Evolutionary conservation across 2,113 vertebrate genomes (phyloP), one percentile per base, ranked within the genome.

Genomic region (Petaurus breviceps): DNA sequence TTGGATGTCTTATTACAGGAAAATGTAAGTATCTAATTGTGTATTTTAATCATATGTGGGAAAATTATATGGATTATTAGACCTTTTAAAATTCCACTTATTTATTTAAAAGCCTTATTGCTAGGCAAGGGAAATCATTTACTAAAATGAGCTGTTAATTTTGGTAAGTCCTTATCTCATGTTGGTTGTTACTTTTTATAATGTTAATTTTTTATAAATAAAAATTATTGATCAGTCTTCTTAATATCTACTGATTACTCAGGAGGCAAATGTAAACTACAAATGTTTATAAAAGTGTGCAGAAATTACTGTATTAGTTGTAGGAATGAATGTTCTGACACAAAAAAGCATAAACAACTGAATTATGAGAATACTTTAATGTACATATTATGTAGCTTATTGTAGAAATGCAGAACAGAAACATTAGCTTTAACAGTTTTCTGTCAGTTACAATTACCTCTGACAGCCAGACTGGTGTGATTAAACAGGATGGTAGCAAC

Each of bases 11-110:
- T 91, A 52, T 95, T 96, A 55, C 96, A 97, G 94, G 90, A 97
- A 96, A 94, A 98, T 52, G 99, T 99, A 97, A 99, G 99, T 99
- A 98, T 97, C 96, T 97, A 68, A 19, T 50, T 93, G 31, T n/a
- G 24, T 96, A 22, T 94, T 47, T 97, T 93, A 92, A 95, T 96
- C 96, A 24, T n/a, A 3, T 97, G n/a, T 43, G 8, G 43, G 77
- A 46, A 90, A 8, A 90, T 53, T 93, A 14, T 91, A 6, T 93
- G 0, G 26, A 77, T 94, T 19, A 24, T 54, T 84, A 84, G n/a
- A 84, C n/a, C 57, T 84, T 93, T 94, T 84, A 91, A 93, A 89
- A 92, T 92, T 95, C 96, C 57, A 61, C 89, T 49, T 95, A 92
- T 37, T 92, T n/a, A 94, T 90, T 96, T 95, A 93, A 77, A 77